Percentiles rank a stretch among this genome's conserved stretches.
Conservation (phyloP, 1,140 invertebrate species). For the Dryas iulia region DNA sequence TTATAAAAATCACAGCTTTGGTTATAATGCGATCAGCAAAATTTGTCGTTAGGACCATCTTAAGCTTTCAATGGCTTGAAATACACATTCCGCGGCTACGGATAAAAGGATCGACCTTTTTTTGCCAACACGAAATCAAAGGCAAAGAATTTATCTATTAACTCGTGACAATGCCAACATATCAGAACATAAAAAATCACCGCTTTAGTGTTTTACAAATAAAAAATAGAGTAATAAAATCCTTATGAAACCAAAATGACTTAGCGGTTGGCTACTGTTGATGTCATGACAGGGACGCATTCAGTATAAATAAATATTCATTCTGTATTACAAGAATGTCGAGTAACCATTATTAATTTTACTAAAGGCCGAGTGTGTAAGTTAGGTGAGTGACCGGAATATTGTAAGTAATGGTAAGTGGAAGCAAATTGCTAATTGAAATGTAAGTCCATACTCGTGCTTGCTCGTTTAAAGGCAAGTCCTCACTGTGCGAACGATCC, state of each 20-base stretch:
- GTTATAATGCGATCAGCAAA: no score
- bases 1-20: no score
- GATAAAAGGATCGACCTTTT: conserved; percentile 11
- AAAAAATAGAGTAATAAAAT: neutral
- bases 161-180: conserved; percentile 26
- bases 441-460: conserved; percentile 42
- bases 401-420: conserved; percentile 41
- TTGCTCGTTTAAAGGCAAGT: conserved; percentile 22
- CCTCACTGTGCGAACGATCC: conserved; percentile 8
- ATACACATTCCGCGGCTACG: conserved; percentile 7
- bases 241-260: neutral
- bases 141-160: conserved; percentile 27
- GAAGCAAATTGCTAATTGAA: conserved; percentile 46
- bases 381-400: conserved; percentile 45
- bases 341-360: conserved; percentile 8
- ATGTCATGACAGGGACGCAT: neutral
- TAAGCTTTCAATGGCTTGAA: neutral
- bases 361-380: conserved; percentile 21
- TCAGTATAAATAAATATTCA: neutral
- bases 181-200: conserved; percentile 4
- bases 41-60: no score
- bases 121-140: conserved; percentile 14
- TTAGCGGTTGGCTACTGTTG: neutral
- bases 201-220: conserved; percentile 16
- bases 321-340: neutral